Base-by-base conservation (phyloP, 2,113 vertebrate species). In the Alethe diademata region DNA sequence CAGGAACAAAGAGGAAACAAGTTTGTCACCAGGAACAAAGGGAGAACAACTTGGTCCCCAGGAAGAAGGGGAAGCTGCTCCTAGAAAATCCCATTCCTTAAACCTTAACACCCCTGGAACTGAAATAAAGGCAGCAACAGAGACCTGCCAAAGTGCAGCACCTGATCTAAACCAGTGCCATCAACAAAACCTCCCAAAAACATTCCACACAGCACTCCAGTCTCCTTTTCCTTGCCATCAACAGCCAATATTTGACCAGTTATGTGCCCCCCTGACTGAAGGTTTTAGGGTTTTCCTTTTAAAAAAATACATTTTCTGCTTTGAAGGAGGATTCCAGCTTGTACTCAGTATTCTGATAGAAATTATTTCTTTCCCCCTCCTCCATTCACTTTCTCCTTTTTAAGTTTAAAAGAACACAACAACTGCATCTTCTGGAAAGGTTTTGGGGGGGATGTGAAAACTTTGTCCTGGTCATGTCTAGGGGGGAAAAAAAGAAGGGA, bases 351-450 rank as follows among this genome's bases (percentile, higher is more conserved):
- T 61, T 67, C n/a, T 66, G 17, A 45, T 50, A 12, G 2, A 48
- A 70, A 35, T 1, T 0, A 50, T 50, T 78, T 65, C 6, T 64
- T 53, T 56, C 14, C 12, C 2, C 2, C 18, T 15, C 25, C 28
- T 7, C 6, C 6, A 14, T 40, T 50, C 9, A 8, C 17, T 28
- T 88, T 65, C 70, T 43, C 33, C 18, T 93, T 81, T 86, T 72
- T 47, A 56, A 88, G 33, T 20, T 48, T 40, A 24, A 83, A 83
- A 51, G 8, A 48, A 53, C 28, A 66, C 14, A n/a, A 18, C 8
- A n/a, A 18, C 10, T 80, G 38, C 57, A 58, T 26, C 22, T 60
- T 40, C 64, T 78, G 19, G 15, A 14, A 76, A 53, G 12, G 14
- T 47, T 69, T 5, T 5, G 5, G 4, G 12, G 12, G 35, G 16